Base-by-base conservation (phyloP, 2,888 invertebrate species). In the Diarsia mendica region DNA sequence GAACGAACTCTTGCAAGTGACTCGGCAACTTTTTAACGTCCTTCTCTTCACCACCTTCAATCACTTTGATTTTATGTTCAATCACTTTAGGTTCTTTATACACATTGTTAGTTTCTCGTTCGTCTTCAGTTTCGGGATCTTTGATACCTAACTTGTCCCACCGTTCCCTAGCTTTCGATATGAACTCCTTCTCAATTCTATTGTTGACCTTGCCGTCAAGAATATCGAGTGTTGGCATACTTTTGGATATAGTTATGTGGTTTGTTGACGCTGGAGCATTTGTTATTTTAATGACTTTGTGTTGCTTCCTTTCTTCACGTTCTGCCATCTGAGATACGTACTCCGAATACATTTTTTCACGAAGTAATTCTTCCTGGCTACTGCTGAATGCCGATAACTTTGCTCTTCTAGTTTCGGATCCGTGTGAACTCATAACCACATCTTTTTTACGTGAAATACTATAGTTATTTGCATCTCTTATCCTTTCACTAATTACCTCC, bases 261-360 rank as follows among this genome's bases (percentile, higher is more conserved):
- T 84, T 85, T 77, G 91, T 90, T 81, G 89, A 85, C n/a, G 73
- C 71, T 5, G 94, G 91, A 80, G 96, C 94, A 87, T 97, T 97
- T 0, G 98, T 98, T 77, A 98, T 97, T 96, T 98, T 98, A 23
- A 98, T 98, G 39, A 98, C 97, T 94, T 98, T 98, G 72, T 98
- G 97, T 79, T 98, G 97, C 86, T 98, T 98, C 64, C 98, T 97
- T 89, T 98, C 98, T 88, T 98, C 97, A 18, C 98, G 97, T 91
- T 98, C 98, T 9, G 98, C 97, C 89, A 98, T 97, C 94, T 98
- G 98, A 89, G 97, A 96, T 90, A 98, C 97, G 94, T 98, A 98
- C 92, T 98, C 98, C 87, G 98, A 97, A 93, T 98, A 98, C 98
- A 98, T 98, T 93, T 97, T 97, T 85, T 98, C 97, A 11, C 98